Evolutionary conservation across 2,888 invertebrate species (phyloP).

Genomic region (Alloplasta piceator): DNA sequence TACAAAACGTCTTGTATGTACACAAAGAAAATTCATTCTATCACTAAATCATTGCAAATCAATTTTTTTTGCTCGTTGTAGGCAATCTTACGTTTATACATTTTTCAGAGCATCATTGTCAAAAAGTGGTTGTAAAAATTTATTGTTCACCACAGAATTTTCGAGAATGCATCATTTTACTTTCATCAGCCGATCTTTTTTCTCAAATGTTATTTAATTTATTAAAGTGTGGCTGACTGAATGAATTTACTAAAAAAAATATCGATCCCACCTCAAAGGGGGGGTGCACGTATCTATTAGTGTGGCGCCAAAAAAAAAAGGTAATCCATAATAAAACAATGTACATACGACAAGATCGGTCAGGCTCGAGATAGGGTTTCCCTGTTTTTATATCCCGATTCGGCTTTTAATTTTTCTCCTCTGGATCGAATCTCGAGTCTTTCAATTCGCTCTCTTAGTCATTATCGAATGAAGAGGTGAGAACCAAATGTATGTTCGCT

Average conservation of each 20-base stretch:
- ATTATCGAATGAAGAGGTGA: conserved; percentile 45
- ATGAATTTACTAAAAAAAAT: conserved; percentile 36
- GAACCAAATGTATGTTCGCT: conserved; percentile 16
- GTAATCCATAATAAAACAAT: conserved; percentile 40
- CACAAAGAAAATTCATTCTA: too few relatives aligned
- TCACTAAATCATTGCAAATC: too few relatives aligned
- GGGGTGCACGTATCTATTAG: too few relatives aligned
- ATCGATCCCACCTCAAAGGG: conserved; percentile 14
- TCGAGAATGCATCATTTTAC: too few relatives aligned
- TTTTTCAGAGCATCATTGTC: too few relatives aligned
- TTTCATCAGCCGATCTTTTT: too few relatives aligned
- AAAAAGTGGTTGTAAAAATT: too few relatives aligned
- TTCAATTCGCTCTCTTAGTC: conserved; percentile 60
- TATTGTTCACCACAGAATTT: too few relatives aligned
- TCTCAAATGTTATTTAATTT: too few relatives aligned
- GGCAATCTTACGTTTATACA: too few relatives aligned
- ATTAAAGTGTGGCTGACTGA: neutral
- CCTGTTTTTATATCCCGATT: conserved; percentile 10
- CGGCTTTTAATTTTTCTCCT: conserved; percentile 23
- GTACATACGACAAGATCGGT: conserved; percentile 64
- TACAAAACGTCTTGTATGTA: too few relatives aligned
- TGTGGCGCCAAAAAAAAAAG: neutral
- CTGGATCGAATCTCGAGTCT: conserved; percentile 52
- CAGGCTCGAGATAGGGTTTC: conserved; percentile 50
- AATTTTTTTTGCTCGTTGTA: too few relatives aligned